Evolutionary conservation across 2,888 invertebrate species (phyloP).

Genomic region (Quadroppia sp.): DNA sequence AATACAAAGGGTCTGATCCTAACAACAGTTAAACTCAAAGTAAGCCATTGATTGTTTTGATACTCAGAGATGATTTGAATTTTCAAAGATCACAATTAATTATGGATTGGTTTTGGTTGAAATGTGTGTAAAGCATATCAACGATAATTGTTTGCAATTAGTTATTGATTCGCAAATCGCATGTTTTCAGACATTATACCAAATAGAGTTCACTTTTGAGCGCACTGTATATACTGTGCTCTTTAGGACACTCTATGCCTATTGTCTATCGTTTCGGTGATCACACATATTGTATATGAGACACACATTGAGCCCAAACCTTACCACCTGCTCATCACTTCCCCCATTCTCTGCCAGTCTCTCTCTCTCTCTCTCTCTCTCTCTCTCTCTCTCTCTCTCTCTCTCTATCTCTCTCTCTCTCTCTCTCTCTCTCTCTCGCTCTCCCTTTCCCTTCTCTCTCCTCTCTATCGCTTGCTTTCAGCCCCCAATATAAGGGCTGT

Average conservation of each 20-base stretch:
- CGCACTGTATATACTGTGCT: background rate
- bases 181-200: background rate
- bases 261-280: constrained; percentile 16
- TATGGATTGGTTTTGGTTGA: background rate
- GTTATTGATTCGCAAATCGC: constrained; percentile 1
- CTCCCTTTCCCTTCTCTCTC: no score
- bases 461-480: background rate
- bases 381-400: no score
- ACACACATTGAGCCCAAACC: constrained; percentile 5
- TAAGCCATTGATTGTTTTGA: background rate
- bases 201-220: background rate
- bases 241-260: background rate
- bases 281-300: background rate
- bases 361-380: no score
- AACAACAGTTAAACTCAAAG: no score
- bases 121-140: background rate
- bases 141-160: background rate
- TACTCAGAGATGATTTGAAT: background rate
- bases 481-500: background rate
- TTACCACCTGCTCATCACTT: constrained; percentile 11
- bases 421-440: no score
- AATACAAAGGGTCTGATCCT: no score
- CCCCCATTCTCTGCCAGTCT: background rate
- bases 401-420: no score
- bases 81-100: background rate